Evolutionary conservation across 2,113 vertebrate genomes (phyloP), one percentile per base, ranked within the genome.

Genomic region (Clupea harengus): DNA sequence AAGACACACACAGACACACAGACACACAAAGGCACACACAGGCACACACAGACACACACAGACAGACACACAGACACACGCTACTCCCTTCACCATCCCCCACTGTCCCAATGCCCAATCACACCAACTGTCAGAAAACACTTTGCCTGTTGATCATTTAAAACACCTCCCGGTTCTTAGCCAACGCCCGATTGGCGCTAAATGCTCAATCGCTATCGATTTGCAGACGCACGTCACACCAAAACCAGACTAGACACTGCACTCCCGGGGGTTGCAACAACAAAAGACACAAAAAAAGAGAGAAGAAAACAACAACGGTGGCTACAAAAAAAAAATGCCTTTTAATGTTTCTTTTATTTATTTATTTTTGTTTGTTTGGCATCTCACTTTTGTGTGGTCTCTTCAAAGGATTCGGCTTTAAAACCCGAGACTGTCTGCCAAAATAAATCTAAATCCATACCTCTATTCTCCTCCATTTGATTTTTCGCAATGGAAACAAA

Each of bases 181-280:
- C 60, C 49, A 86, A 85, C 50, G n/a, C 72, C 82, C 64, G 81
- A 86, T 46, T 86, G 89, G 87, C 84, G 85, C 81, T 44, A 32
- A 75, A 52, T 57, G 50, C 86, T 88, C 83, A 39, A 72, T 84
- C 81, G 87, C 82, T 82, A 85, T 87, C 82, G 89, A 88, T 88
- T 88, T 85, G 25, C 47, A 82, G 82, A 64, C 52, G 85, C 25
- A 78, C 44, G 39, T 17, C 18, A 82, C 60, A 80, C 85, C 85
- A 83, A 82, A 88, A 88, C 18, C 20, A 86, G 75, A 64, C 80
- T 1, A 72, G 52, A n/a, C 8, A 57, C 49, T 54, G 25, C 54
- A 50, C 64, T 28, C 64, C 64, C 17, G 57, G 25, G 32, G 64
- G 39, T 45, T 32, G 44, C 28, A 28, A 45, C 81, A 72, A 72